A percentile compares a stretch with the other conserved stretches of the same genome.
Conservation (phyloP, 2,888 invertebrate species). For the Tachina fera region DNA sequence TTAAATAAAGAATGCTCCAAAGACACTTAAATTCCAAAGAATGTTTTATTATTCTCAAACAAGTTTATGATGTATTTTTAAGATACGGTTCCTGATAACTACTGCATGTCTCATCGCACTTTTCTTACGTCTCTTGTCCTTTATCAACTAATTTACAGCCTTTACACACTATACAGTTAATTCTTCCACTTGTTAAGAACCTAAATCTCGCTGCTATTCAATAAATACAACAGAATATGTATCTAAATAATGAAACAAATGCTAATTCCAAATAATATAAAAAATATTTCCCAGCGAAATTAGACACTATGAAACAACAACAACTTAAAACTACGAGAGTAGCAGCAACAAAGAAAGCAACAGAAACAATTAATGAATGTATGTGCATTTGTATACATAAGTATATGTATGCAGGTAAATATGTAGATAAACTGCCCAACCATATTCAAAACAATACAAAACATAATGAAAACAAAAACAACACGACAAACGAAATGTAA, state of each 20-base stretch:
- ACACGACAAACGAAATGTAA: constrained; percentile 21
- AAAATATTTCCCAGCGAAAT: constrained; percentile 40
- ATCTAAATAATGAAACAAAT: constrained; percentile 31
- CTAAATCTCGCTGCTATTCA: not conserved
- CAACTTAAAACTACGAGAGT: constrained; percentile 19
- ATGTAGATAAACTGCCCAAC: constrained; percentile 43
- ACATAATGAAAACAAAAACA: constrained; percentile 21
- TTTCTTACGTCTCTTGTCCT: constrained; percentile 19
- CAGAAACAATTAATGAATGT: constrained; percentile 25
- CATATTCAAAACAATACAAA: constrained; percentile 56
- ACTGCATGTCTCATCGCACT: constrained; percentile 32
- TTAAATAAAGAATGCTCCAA: constrained; percentile 37
- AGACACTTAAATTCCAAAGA: constrained; percentile 28
- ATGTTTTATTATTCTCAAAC: constrained; percentile 3
- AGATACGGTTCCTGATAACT: constrained; percentile 49
- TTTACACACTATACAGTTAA: constrained; percentile 12
- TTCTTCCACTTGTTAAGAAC: constrained; percentile 29
- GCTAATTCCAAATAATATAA: constrained; percentile 29
- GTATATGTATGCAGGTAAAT: not conserved
- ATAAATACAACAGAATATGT: constrained; percentile 21
- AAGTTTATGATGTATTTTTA: constrained; percentile 17
- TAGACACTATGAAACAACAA: constrained; percentile 53
- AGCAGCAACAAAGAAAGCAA: constrained; percentile 13
- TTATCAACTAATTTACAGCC: not conserved
- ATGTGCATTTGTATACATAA: no score